Evolutionary conservation across 2,888 invertebrate species (phyloP), one percentile per base, ranked within the genome.

Genomic region (Orchesellides sinensis): DNA sequence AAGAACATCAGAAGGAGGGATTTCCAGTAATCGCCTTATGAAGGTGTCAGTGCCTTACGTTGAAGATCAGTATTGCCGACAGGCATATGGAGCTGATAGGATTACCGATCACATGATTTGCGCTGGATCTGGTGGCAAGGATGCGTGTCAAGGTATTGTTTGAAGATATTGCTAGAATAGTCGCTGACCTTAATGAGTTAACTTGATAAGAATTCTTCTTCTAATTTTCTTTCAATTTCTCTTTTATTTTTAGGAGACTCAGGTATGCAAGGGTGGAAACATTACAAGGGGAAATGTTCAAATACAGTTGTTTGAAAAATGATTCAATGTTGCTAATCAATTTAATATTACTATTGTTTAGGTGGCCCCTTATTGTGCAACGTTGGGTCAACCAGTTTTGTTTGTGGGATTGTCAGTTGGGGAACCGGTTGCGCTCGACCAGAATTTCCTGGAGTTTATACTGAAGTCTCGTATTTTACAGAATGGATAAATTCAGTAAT

Each of bases 401-500:
- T 90, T 19, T 90, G 90, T 83, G 90, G 90, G 6, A 86, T 91
- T 65, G 90, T 90, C 4, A 90, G 90, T 75, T 91, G 90, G 90
- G 90, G 90, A 0, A 40, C 61, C 1, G 81, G 81, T 10, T 81
- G 81, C 35, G 73, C 73, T 17, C 19, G 69, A 25, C 61, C 56
- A 19, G 25, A 47, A 4, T 74, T 29, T 27, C 81, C 81, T 2
- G 54, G 54, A 2, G 54, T 54, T 10, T 54, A 81, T 40, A 74
- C 74, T 0, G 74, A 74, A 56, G 56, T 73, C 0, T 73, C 72
- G 2, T 65, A 47, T n/a, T 75, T 75, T 17, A 66, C 66, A 6
- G 19, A 21, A 27, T 77, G 68, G 77, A n/a, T 77, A 14, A 66
- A 75, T 4, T 19, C 8, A 14, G 54, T 54, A 1, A 65, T 75